Conservation (phyloP, 2,797 vertebrate genomes). For the Danio aesculapii region DNA sequence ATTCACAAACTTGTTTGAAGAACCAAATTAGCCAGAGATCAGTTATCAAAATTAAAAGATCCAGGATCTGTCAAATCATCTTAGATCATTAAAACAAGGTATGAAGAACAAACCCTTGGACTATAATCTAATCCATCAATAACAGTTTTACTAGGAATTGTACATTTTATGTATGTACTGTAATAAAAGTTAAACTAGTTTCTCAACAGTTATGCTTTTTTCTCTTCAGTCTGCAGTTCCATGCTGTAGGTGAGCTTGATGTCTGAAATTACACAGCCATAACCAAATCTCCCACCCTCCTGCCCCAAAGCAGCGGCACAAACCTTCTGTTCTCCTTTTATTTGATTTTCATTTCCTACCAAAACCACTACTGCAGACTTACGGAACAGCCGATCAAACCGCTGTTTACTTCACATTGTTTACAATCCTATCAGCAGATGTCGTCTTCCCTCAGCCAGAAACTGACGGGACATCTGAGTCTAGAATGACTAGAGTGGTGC, state of each 20-base stretch:
- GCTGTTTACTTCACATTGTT: slow-evolving; percentile 82
- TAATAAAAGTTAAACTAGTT: not conserved
- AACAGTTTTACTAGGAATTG: too few relatives aligned
- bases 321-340: slow-evolving; percentile 44
- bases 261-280: slow-evolving; percentile 76
- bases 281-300: slow-evolving; percentile 78
- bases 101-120: too few relatives aligned
- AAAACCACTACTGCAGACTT: slow-evolving; percentile 76
- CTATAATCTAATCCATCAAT: too few relatives aligned
- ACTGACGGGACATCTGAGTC: slow-evolving; percentile 77
- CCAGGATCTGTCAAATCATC: too few relatives aligned
- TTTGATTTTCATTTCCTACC: slow-evolving; percentile 59
- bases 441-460: slow-evolving; percentile 82
- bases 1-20: too few relatives aligned
- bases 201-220: not conserved
- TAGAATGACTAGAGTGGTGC: slow-evolving; percentile 81
- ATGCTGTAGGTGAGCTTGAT: slow-evolving; percentile 74
- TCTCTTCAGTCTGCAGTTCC: slow-evolving; percentile 72
- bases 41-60: too few relatives aligned
- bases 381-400: slow-evolving; percentile 77
- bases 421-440: slow-evolving; percentile 81
- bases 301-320: slow-evolving; percentile 55
- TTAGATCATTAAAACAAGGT: too few relatives aligned
- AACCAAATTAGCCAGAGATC: too few relatives aligned
- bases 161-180: not conserved